These are phyloP conservation scores for Macrocentrus cingulum DNA, from an alignment of 1,140 invertebrate genomes.

Conservation along the genomic window DNA sequence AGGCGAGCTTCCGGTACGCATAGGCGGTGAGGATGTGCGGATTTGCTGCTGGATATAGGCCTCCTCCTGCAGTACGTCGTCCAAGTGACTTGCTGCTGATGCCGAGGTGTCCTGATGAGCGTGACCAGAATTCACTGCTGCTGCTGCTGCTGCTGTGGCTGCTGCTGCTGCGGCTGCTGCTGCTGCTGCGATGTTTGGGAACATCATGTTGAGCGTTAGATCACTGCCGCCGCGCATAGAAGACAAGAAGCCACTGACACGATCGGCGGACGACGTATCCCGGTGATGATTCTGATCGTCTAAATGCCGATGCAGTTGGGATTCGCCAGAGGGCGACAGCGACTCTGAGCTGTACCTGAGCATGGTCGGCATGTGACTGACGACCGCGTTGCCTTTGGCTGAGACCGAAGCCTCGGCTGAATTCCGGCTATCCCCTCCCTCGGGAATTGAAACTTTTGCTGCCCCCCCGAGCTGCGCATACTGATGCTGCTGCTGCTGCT, in stretches of 20 bases:
- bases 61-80: constrained; percentile 44
- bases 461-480: constrained; percentile 37
- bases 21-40: constrained; percentile 37
- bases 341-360: constrained; percentile 49
- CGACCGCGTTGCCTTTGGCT: constrained; percentile 41
- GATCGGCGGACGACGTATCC: constrained; percentile 24
- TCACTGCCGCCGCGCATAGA: constrained; percentile 44
- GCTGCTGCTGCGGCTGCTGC: constrained; percentile 23
- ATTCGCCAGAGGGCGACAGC: constrained; percentile 49
- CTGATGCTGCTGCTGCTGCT: constrained; percentile 28
- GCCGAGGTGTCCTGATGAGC: constrained; percentile 28
- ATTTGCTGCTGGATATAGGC: constrained; percentile 49
- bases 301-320: neutral
- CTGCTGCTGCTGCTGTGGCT: constrained; percentile 21
- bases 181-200: constrained; percentile 32
- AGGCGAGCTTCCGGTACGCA: constrained; percentile 49
- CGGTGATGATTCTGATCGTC: constrained; percentile 19
- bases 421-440: constrained; percentile 51
- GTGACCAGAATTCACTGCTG: too few relatives aligned
- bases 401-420: constrained; percentile 38
- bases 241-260: constrained; percentile 39
- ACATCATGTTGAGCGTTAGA: constrained; percentile 37
- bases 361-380: constrained; percentile 56
- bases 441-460: constrained; percentile 42
- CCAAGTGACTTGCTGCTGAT: constrained; percentile 32